Conservation (phyloP, 2,113 vertebrate genomes). For the Halcyon senegalensis region DNA sequence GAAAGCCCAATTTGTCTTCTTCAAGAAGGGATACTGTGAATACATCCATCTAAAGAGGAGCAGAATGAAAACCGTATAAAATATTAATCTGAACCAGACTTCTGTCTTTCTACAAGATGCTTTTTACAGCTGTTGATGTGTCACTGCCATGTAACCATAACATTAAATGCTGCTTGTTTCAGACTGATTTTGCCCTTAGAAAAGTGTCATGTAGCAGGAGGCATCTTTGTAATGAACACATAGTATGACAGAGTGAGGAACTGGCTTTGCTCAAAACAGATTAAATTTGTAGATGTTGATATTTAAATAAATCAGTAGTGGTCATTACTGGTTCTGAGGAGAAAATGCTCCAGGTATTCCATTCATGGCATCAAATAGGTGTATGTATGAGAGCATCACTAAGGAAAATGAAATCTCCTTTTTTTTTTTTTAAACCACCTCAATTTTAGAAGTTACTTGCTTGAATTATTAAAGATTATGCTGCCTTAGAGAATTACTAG, state of each 20-base stretch:
- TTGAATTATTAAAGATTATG: not conserved
- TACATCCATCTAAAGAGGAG: not conserved
- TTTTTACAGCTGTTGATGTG: not conserved
- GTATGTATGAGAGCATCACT: not conserved
- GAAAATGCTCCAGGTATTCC: not conserved
- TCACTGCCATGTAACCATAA: not conserved
- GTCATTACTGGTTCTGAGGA: not conserved
- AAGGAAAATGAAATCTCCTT: not conserved
- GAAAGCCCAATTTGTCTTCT: fast-evolving
- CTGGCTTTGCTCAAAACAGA: not conserved
- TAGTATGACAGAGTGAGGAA: not conserved
- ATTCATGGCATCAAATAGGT: not conserved
- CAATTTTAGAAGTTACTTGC: not conserved
- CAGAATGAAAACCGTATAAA: not conserved
- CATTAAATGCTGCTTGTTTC: not conserved
- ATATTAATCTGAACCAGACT: not conserved
- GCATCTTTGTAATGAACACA: too few relatives aligned
- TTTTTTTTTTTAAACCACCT: not conserved
- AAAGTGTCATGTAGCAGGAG: not conserved
- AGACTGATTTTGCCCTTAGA: not conserved
- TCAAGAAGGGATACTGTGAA: not conserved
- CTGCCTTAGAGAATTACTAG: not conserved
- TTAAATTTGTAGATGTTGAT: not conserved
- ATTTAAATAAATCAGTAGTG: not conserved
- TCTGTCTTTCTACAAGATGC: not conserved